Base-by-base conservation (phyloP, 2,888 invertebrate genomes). In the Eueremaeus valkanovi region DNA sequence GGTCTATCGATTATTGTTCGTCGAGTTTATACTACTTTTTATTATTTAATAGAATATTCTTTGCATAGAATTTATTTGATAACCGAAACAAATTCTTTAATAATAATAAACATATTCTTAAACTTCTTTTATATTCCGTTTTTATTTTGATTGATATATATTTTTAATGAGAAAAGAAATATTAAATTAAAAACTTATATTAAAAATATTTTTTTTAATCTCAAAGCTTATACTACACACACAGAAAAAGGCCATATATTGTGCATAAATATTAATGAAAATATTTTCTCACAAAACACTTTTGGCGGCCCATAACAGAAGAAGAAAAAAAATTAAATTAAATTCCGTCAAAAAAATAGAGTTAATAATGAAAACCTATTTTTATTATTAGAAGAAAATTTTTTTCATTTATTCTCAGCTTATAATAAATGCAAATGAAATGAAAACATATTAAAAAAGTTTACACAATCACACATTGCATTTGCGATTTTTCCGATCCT, bases 361-460 rank as follows among this genome's bases (percentile, higher is more conserved):
- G 63, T 55, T 55, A 55, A 55, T 55, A 55, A 27, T n/a, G 27
- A 16, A 55, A 27, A 55, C n/a, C 55, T 11, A 24, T n/a, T 24
- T 6, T 27, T 16, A 18, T 61, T 61, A 31, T 16, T 11, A 33
- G 33, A 36, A 63, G n/a, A 31, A 16, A 31, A 68, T 68, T 36
- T 68, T 13, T 31, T 68, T 42, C 16, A 42, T 42, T 63, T 27
- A 27, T 3, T 27, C 33, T 33, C n/a, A 27, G 13, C 1, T 33
- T 66, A 40, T 63, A 63, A 55, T 63, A n/a, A 40, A 68, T 68
- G 33, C 68, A 68, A 68, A 61, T 61, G 31, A 61, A 61, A 68
- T 68, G 68, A 68, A 68, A 68, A 68, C 68, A 68, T 68, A 68
- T 68, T 68, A 68, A 68, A 63, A 68, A 68, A 68, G 68, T 68